These are phyloP conservation scores for Zonotrichia albicollis DNA, from an alignment of 2,797 vertebrate genomes.

Conservation along the genomic window DNA sequence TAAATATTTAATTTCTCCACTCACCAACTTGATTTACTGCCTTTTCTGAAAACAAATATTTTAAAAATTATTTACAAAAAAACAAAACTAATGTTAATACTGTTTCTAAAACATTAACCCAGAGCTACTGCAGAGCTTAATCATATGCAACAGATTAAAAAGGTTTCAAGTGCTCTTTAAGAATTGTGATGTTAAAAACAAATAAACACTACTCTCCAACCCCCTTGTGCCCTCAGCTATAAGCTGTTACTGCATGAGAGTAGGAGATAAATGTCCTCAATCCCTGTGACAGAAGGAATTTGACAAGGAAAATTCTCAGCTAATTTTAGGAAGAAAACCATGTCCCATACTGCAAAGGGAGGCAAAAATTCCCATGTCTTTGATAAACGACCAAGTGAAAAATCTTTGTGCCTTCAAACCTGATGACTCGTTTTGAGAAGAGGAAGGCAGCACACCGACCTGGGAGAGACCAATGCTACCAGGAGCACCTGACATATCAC, in stretches of 20 bases:
- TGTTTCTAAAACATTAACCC: constrained; percentile 28
- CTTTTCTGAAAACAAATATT: constrained; percentile 13
- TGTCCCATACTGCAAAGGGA: neutral
- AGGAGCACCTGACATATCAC: neutral
- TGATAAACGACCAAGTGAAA: neutral
- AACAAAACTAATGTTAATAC: neutral
- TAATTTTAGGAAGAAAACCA: neutral
- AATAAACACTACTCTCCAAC: neutral
- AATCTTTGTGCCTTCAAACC: neutral
- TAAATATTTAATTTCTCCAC: neutral
- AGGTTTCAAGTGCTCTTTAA: neutral
- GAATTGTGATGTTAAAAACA: neutral
- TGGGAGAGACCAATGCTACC: neutral
- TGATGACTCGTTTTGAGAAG: neutral
- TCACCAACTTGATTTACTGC: constrained; percentile 6
- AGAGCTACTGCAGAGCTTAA: neutral
- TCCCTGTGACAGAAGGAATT: neutral
- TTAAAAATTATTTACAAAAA: neutral
- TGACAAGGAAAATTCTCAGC: neutral
- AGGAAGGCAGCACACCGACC: neutral
- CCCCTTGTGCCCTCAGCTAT: fast-evolving
- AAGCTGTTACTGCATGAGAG: neutral
- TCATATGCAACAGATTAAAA: neutral
- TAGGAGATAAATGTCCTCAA: neutral
- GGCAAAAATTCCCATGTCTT: neutral